These are phyloP conservation scores for Nomada fabriciana DNA, from an alignment of 2,888 invertebrate species.

Conservation along the genomic window DNA sequence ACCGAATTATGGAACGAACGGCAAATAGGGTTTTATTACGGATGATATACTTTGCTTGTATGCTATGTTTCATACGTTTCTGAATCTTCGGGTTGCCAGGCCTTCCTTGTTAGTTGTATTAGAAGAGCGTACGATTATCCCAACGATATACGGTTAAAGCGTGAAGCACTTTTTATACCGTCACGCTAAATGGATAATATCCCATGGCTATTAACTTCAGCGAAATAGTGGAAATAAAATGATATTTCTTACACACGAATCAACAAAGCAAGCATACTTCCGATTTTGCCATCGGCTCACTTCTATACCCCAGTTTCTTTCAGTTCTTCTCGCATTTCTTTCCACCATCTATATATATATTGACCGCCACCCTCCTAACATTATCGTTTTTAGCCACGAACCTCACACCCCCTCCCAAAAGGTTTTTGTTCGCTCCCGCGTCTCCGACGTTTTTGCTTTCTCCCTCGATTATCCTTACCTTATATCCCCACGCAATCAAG, in stretches of 20 bases:
- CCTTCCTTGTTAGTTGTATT: too few relatives aligned
- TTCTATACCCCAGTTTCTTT: constrained; percentile 32
- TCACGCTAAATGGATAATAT: too few relatives aligned
- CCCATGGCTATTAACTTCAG: too few relatives aligned
- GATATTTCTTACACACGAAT: background rate
- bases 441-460: background rate
- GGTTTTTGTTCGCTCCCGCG: background rate
- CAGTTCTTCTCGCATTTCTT: constrained; percentile 24
- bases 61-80: too few relatives aligned
- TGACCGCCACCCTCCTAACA: constrained; percentile 45
- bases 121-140: too few relatives aligned
- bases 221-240: too few relatives aligned
- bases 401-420: background rate
- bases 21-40: too few relatives aligned
- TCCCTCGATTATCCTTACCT: background rate
- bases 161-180: too few relatives aligned
- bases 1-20: too few relatives aligned
- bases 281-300: constrained; percentile 24
- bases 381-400: constrained; percentile 51
- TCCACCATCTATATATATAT: constrained; percentile 22
- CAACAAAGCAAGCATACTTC: background rate
- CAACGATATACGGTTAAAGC: too few relatives aligned
- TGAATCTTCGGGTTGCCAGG: too few relatives aligned
- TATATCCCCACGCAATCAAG: background rate
- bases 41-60: too few relatives aligned